phyloP scores from a whole-genome alignment of 2,113 vertebrate species.

The Capricornis sumatraensis region DNA sequence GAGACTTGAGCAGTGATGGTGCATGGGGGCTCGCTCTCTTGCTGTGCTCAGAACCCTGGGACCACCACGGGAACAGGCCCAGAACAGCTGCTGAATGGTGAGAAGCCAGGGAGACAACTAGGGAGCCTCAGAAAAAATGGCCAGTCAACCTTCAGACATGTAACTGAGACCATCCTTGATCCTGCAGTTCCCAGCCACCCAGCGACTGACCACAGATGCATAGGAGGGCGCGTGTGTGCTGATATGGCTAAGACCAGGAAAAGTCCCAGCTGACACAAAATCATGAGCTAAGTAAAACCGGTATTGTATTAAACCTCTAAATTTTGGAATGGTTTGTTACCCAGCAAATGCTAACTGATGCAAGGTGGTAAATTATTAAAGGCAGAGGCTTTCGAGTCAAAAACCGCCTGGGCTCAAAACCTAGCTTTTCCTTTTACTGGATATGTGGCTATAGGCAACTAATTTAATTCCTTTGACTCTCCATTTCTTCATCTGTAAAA shows the following conservation, averaged over 20 bases:
- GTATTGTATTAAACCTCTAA: not conserved
- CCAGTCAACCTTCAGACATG: not conserved
- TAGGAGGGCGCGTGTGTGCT: not conserved
- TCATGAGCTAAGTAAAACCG: not conserved
- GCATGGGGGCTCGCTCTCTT: not conserved
- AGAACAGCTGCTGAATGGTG: not conserved
- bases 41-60: not conserved
- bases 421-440: not conserved
- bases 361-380: not conserved
- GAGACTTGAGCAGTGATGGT: not conserved
- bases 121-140: not conserved
- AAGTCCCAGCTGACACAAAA: not conserved
- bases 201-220: not conserved
- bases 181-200: not conserved
- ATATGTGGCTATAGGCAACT: not conserved
- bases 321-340: not conserved
- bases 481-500: not conserved
- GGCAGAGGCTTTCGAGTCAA: not conserved
- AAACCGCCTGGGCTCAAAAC: not conserved
- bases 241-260: not conserved
- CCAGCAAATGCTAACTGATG: not conserved
- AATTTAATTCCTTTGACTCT: not conserved
- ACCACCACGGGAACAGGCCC: not conserved
- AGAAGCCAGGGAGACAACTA: not conserved
- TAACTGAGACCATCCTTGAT: not conserved